A percentile compares a stretch with the other conserved stretches of the same genome.
These are phyloP conservation scores for Eulemur rufifrons DNA, from an alignment of 2,113 vertebrate species.

Conservation along the genomic window DNA sequence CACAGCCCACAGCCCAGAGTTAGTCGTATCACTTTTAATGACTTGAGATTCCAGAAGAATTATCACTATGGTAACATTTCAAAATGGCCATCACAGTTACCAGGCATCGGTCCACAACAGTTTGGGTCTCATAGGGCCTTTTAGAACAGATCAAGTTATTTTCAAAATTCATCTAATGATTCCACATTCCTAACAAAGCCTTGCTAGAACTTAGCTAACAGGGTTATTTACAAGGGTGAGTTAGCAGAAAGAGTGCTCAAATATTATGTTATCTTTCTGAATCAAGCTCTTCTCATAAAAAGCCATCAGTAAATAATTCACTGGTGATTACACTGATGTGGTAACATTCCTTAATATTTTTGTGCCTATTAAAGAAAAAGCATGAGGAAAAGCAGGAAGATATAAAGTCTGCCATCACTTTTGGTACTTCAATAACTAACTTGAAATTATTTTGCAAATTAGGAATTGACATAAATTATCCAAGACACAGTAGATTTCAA, in stretches of 20 bases:
- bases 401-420: neutral
- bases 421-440: neutral
- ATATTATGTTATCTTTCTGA: neutral
- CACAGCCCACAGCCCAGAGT: slow-evolving; percentile 14
- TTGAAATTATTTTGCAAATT: neutral
- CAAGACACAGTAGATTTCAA: neutral
- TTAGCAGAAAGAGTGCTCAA: neutral
- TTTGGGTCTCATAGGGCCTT: neutral
- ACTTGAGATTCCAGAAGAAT: slow-evolving; percentile 77
- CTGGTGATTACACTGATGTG: neutral
- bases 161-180: slow-evolving; percentile 50
- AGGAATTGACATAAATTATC: neutral
- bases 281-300: slow-evolving; percentile 8
- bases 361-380: neutral
- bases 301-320: neutral
- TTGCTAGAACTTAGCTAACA: neutral
- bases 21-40: slow-evolving; percentile 41
- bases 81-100: slow-evolving; percentile 76
- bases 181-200: neutral
- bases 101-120: slow-evolving; percentile 42
- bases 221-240: neutral
- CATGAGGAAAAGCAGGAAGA: neutral
- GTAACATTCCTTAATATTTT: neutral
- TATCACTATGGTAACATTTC: slow-evolving; percentile 76
- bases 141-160: slow-evolving; percentile 32